Evolutionary conservation across 2,113 vertebrate species (phyloP).

Genomic region (Proterorhinus semilunaris): DNA sequence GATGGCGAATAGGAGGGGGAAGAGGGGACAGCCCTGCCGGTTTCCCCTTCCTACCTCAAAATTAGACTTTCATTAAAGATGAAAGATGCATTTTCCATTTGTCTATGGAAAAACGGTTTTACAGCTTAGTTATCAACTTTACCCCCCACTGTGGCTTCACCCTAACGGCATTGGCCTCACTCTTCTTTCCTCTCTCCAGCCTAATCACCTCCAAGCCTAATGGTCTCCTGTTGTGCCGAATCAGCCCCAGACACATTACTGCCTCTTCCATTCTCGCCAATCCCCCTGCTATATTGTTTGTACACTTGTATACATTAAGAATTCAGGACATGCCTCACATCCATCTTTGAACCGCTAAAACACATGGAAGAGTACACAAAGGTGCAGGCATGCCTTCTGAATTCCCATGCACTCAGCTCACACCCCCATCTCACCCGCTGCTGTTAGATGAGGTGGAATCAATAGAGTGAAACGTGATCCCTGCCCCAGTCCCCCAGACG

Average conservation of each 20-base stretch:
- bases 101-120: conserved; percentile 11
- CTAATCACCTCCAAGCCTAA: conserved; percentile 62
- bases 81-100: not conserved
- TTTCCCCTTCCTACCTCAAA: not conserved
- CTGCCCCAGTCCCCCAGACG: conserved; percentile 1
- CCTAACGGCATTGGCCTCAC: conserved; percentile 51
- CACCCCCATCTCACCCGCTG: conserved; percentile 5
- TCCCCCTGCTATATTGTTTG: not conserved
- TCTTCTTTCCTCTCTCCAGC: conserved; percentile 38
- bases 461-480: conserved; percentile 38
- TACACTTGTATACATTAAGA: conserved; percentile 8
- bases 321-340: conserved; percentile 11
- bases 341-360: conserved; percentile 1
- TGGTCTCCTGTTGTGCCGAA: conserved; percentile 46
- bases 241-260: conserved; percentile 53
- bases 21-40: not conserved
- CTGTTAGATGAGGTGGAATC: conserved; percentile 23
- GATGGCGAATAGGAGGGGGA: not conserved
- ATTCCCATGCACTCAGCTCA: conserved; percentile 8
- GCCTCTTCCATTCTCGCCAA: conserved; percentile 4
- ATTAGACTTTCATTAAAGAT: not conserved
- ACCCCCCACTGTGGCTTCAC: conserved; percentile 20
- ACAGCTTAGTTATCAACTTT: conserved; percentile 27
- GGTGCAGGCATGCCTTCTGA: conserved; percentile 4
- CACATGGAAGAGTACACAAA: not conserved